A percentile compares a stretch with the other conserved stretches of the same genome.
Conservation (phyloP, 2,113 vertebrate species). For the Aldabrachelys gigantea region DNA sequence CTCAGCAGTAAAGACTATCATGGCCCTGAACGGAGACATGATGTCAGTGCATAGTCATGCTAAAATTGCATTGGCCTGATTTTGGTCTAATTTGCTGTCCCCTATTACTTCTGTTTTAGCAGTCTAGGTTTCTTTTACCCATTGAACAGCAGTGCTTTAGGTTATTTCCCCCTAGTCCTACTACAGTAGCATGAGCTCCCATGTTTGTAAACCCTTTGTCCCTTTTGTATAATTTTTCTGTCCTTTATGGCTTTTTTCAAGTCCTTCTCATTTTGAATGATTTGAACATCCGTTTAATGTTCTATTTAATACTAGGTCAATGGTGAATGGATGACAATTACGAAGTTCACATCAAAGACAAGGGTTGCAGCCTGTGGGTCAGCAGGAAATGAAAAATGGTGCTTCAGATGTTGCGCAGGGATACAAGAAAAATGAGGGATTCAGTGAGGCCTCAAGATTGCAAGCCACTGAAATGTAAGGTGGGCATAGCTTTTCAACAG, state of each 20-base stretch:
- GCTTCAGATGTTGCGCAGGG: not conserved
- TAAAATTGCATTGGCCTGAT: constrained; percentile 37
- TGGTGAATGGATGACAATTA: not conserved
- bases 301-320: not conserved
- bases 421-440: not conserved
- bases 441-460: not conserved
- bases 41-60: not conserved
- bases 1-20: not conserved
- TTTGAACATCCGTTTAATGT: not conserved
- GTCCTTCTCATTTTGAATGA: not conserved
- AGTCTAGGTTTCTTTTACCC: constrained; percentile 4
- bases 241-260: not conserved
- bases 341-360: not conserved
- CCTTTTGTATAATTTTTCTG: not conserved
- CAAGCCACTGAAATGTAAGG: not conserved
- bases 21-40: not conserved
- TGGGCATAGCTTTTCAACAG: not conserved
- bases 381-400: not conserved
- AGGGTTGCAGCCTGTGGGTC: not conserved
- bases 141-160: constrained; percentile 10
- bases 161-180: constrained; percentile 5
- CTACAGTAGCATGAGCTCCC: not conserved
- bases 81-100: constrained; percentile 54
- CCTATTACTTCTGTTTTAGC: constrained; percentile 16
- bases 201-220: not conserved